Evolutionary conservation across 1,140 invertebrate genomes (phyloP), one percentile per base, ranked within the genome.

Genomic region (Aphaenogaster rudis): DNA sequence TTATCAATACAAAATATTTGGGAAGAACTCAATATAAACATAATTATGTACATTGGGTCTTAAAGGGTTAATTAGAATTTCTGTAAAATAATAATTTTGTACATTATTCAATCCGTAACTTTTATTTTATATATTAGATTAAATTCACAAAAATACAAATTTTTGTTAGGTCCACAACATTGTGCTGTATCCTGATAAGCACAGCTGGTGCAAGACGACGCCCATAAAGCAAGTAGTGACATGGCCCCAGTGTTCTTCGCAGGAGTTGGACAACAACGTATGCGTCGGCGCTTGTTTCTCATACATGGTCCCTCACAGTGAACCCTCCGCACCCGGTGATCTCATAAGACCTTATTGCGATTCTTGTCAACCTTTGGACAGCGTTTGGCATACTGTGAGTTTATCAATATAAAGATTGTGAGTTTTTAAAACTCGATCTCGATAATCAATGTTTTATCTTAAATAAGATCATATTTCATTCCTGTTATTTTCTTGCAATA

Each of bases 221-320:
- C 96, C 96, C 5, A 97, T 97, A 78, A 96, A 97, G 89, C 97
- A 97, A 93, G 96, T 97, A 6, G 96, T 97, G 33, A 96, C 96
- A 17, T 96, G 96, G 91, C 96, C 96, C 3, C 96, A 96, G 52
- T 97, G 96, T 88, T 96, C 96, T 42, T 96, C 96, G 0, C 95
- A 96, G 87, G 96, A 97, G 90, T 96, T 97, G 81, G 96, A 97
- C 88, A 97, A 97, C 93, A 96, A 97, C 88, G 97, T 97, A 3
- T 97, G 97, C 89, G 97, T 97, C 13, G 97, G 97, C 6, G 96
- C 96, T 7, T 97, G 97, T 92, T 97, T 97, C 93, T 97, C 96
- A 64, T 97, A 97, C 92, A 96, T 96, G 92, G 97, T 97, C 52
- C 97, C 97, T 1, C 96, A 96, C 87, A 97, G 97, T 45, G 95